A percentile compares a stretch with the other conserved stretches of the same genome.
Evolutionary conservation across 2,113 vertebrate species (phyloP).

Genomic region (Thryonomys swinderianus): DNA sequence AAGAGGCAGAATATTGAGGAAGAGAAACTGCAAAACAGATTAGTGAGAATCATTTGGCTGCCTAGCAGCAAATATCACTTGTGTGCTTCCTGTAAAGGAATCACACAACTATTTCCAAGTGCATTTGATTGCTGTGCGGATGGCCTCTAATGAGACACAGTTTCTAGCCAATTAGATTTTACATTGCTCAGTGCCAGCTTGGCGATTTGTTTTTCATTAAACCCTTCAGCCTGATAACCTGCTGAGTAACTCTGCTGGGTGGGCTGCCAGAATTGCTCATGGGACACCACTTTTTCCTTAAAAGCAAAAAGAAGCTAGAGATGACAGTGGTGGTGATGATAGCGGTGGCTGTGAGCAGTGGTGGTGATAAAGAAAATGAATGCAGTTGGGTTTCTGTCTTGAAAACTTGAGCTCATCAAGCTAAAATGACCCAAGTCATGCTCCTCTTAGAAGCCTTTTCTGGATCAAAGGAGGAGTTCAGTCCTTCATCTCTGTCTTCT

Average conservation of each 20-base stretch:
- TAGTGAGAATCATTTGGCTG: neutral
- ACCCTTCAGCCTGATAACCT: slow-evolving; percentile 75
- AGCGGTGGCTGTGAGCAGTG: neutral
- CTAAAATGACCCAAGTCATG: slow-evolving; percentile 48
- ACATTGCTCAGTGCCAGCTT: slow-evolving; percentile 69
- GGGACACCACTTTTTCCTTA: slow-evolving; percentile 62
- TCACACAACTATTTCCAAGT: slow-evolving; percentile 72
- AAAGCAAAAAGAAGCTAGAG: neutral
- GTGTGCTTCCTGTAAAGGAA: slow-evolving; percentile 50
- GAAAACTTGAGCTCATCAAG: slow-evolving; percentile 45
- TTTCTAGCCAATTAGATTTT: slow-evolving; percentile 79
- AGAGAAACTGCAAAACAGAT: slow-evolving; percentile 66
- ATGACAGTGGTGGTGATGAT: neutral
- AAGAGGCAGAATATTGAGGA: slow-evolving; percentile 55
- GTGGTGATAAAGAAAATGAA: neutral
- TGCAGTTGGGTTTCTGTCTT: slow-evolving; percentile 49
- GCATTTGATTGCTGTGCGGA: slow-evolving; percentile 72
- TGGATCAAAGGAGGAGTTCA: slow-evolving; percentile 21
- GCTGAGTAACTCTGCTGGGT: slow-evolving; percentile 37
- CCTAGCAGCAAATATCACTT: slow-evolving; percentile 63
- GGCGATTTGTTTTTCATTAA: slow-evolving; percentile 79
- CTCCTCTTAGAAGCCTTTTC: slow-evolving; percentile 45
- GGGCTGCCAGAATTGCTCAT: slow-evolving; percentile 44
- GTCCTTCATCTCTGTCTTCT: slow-evolving; percentile 23
- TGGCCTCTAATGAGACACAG: slow-evolving; percentile 74